These are phyloP conservation scores for Ferdinandea cuprea DNA, from an alignment of 2,888 invertebrate species.

Conservation along the genomic window DNA sequence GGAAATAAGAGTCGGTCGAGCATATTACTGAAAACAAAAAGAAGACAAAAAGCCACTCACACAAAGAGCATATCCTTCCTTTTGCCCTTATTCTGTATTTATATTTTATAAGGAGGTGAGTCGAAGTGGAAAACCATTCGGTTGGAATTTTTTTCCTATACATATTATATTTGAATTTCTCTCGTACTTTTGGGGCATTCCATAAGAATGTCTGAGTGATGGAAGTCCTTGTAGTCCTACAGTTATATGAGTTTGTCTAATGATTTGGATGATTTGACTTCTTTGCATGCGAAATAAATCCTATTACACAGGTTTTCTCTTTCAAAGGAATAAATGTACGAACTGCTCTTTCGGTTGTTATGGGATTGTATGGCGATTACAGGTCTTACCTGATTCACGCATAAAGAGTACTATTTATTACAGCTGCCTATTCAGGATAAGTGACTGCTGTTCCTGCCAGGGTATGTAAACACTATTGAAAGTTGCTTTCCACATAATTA, in stretches of 20 bases:
- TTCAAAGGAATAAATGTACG: neutral
- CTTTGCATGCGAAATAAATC: slow-evolving; percentile 20
- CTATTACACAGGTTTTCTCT: neutral
- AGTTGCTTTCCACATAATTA: slow-evolving; percentile 49
- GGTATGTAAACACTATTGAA: slow-evolving; percentile 18
- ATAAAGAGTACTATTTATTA: slow-evolving; percentile 33
- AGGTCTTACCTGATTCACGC: slow-evolving; percentile 19
- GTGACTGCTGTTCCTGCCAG: slow-evolving; percentile 9
- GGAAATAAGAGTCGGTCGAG: slow-evolving; percentile 3
- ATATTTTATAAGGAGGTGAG: too few relatives aligned
- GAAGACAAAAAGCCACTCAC: too few relatives aligned
- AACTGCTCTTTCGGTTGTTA: neutral
- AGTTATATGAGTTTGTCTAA: slow-evolving; percentile 9
- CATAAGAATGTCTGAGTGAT: neutral
- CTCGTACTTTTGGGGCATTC: neutral
- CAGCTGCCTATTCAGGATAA: neutral
- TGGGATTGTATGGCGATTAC: neutral
- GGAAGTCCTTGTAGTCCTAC: neutral
- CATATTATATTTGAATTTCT: slow-evolving; percentile 5
- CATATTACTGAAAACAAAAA: neutral
- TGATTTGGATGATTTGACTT: slow-evolving; percentile 47
- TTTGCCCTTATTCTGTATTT: slow-evolving; percentile 22
- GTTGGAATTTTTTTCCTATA: slow-evolving; percentile 30
- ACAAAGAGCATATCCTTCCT: too few relatives aligned
- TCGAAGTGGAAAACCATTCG: neutral